Evolutionary conservation across 2,797 vertebrate genomes (phyloP).

Genomic region (Pseudochirops cupreus): DNA sequence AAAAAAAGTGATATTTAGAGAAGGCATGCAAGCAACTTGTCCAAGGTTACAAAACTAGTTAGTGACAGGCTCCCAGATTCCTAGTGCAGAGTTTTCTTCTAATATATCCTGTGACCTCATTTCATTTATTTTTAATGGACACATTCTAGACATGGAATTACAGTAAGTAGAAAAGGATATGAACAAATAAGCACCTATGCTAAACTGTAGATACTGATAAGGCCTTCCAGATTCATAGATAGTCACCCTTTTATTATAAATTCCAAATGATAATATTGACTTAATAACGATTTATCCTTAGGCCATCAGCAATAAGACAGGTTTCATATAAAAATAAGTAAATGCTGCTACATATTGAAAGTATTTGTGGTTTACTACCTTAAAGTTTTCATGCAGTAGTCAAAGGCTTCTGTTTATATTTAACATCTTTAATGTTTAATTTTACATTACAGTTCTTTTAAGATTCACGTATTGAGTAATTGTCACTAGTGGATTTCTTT

Average conservation of each 20-base stretch:
- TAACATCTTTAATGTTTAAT: conserved; percentile 79
- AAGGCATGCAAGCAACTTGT: neutral
- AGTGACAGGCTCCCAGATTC: conserved; percentile 3
- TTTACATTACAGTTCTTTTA: conserved; percentile 70
- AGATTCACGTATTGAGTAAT: conserved; percentile 38
- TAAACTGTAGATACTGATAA: conserved; percentile 59
- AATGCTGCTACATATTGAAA: conserved; percentile 79
- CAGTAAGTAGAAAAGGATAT: conserved; percentile 64
- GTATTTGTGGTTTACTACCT: conserved; percentile 74
- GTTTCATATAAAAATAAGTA: conserved; percentile 74
- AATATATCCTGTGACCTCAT: conserved; percentile 11
- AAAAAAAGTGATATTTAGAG: conserved; percentile 43
- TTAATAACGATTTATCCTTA: conserved; percentile 77
- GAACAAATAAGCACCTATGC: conserved; percentile 41
- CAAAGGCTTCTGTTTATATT: conserved; percentile 68
- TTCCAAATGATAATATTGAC: conserved; percentile 74
- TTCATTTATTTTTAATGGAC: conserved; percentile 51
- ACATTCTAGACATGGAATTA: conserved; percentile 69
- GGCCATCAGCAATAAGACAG: conserved; percentile 78
- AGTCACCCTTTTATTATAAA: conserved; percentile 72
- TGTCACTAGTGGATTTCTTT: conserved; percentile 3
- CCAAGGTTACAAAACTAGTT: conserved; percentile 9
- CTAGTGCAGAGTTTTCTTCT: conserved; percentile 54
- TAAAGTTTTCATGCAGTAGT: conserved; percentile 61
- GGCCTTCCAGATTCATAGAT: conserved; percentile 57